Evolutionary conservation across 2,888 invertebrate genomes (phyloP).

Genomic region (Lamellibrachia satsuma): DNA sequence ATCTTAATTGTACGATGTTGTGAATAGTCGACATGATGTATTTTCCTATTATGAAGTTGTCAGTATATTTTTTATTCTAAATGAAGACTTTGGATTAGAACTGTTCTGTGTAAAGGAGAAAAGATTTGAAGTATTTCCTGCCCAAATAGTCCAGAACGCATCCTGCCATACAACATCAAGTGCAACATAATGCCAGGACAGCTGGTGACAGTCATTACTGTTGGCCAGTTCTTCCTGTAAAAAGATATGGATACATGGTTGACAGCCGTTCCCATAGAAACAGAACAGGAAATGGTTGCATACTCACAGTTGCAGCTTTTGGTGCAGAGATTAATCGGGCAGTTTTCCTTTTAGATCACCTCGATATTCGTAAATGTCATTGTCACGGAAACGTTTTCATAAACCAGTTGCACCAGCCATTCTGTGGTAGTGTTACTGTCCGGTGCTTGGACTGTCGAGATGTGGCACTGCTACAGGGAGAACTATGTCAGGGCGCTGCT

Average conservation of each 20-base stretch:
- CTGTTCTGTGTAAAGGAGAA: background rate
- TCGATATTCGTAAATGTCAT: background rate
- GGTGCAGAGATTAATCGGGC: background rate
- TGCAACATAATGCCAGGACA: background rate
- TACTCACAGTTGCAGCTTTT: background rate
- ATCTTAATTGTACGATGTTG: no score
- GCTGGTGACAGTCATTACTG: background rate
- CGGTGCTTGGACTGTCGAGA: background rate
- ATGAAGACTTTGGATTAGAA: background rate
- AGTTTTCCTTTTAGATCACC: background rate
- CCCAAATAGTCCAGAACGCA: background rate
- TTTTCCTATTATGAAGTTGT: slow-evolving; percentile 4
- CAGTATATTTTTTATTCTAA: background rate
- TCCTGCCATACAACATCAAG: background rate
- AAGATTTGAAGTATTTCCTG: background rate
- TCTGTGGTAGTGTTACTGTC: background rate
- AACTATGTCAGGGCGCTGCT: background rate
- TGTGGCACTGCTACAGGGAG: background rate
- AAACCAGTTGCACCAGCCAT: background rate
- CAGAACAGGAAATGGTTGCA: background rate
- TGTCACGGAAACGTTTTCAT: background rate
- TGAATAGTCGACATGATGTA: no score
- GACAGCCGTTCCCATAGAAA: background rate
- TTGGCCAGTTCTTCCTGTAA: background rate
- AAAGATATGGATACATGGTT: background rate